Conservation (phyloP, 2,113 vertebrate species). For the Oreochromis niloticus region DNA sequence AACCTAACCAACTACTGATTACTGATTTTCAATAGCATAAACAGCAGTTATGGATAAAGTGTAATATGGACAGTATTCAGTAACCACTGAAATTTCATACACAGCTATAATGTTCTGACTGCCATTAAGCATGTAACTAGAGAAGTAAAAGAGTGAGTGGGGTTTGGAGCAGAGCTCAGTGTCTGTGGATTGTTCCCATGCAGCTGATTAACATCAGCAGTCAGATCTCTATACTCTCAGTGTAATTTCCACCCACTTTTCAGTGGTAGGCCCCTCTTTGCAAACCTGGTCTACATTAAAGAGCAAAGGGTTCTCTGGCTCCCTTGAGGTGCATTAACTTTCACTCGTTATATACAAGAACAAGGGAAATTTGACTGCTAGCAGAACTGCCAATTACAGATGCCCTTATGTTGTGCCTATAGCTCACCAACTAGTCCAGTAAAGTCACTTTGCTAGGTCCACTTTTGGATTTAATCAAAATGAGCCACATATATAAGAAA, state of each 20-base stretch:
- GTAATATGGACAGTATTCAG: neutral
- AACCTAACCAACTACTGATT: neutral
- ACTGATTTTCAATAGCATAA: neutral
- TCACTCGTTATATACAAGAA: conserved; percentile 37
- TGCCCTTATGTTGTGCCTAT: neutral
- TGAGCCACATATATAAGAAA: neutral
- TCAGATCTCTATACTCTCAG: neutral
- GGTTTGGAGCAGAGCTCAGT: neutral
- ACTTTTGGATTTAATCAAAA: neutral
- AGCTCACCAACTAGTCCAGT: neutral
- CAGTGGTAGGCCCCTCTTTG: neutral
- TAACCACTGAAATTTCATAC: neutral
- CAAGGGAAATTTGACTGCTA: neutral
- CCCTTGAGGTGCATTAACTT: conserved; percentile 6
- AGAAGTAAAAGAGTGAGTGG: neutral
- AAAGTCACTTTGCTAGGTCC: neutral
- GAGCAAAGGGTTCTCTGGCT: conserved; percentile 27
- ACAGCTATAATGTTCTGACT: neutral
- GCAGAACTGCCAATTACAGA: conserved; percentile 8
- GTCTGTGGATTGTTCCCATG: conserved; percentile 6
- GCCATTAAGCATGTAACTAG: neutral
- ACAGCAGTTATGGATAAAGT: neutral
- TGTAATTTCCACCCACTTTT: conserved; percentile 29
- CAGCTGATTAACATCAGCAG: conserved; percentile 36
- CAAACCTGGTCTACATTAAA: conserved; percentile 57